A percentile compares a stretch with the other conserved stretches of the same genome.
Evolutionary conservation across 2,797 vertebrate species (phyloP).

Genomic region (Cossypha heuglini): DNA sequence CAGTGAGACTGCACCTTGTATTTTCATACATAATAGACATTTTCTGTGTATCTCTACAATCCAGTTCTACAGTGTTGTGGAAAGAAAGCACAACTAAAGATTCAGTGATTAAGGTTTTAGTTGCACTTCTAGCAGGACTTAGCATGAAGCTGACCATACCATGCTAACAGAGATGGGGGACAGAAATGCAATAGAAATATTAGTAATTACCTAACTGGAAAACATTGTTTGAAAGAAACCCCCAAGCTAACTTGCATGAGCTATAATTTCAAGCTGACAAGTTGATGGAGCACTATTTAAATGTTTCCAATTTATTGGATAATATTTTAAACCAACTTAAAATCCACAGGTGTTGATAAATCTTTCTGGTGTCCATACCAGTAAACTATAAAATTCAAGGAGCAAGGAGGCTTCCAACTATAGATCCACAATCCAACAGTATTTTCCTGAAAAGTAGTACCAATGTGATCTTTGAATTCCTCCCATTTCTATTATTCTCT

Average conservation of each 20-base stretch:
- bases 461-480: background rate
- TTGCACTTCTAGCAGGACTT: background rate
- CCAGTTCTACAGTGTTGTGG: background rate
- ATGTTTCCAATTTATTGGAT: background rate
- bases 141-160: background rate
- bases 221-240: background rate
- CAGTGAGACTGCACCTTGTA: background rate
- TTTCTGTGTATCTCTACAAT: background rate
- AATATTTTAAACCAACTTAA: background rate
- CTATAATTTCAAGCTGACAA: background rate
- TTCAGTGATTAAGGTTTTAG: background rate
- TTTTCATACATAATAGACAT: background rate
- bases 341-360: background rate
- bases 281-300: background rate
- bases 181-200: background rate
- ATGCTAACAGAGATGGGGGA: background rate
- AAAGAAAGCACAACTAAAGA: background rate
- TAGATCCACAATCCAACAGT: background rate
- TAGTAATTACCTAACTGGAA: background rate
- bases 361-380: background rate
- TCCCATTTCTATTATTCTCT: background rate
- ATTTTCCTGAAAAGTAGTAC: background rate
- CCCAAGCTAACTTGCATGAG: background rate
- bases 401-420: background rate
- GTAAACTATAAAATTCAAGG: background rate